These are phyloP conservation scores for Chalcis sispes DNA, from an alignment of 2,888 invertebrate species.

Conservation along the genomic window DNA sequence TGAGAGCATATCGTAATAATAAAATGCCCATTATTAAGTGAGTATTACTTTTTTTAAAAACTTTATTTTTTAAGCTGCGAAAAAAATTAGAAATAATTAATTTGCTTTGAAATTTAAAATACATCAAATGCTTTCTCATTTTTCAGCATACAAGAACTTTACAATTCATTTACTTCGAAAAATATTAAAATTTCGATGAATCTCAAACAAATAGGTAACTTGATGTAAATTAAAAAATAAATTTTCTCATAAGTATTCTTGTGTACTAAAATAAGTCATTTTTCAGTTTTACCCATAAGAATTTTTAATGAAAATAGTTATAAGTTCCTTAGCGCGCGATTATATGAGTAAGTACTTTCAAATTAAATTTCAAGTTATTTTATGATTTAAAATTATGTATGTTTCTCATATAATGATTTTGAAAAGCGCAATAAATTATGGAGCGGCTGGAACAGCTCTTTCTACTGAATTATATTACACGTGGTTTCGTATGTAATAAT, in stretches of 20 bases:
- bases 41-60: constrained; percentile 2
- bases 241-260: background rate
- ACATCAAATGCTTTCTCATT: too few species aligned
- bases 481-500: constrained; percentile 41
- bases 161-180: constrained; percentile 29
- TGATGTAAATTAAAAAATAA: background rate
- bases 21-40: constrained; percentile 35
- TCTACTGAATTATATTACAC: constrained; percentile 28
- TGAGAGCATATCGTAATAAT: background rate
- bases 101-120: too few species aligned
- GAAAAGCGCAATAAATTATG: constrained; percentile 52
- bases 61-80: background rate
- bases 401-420: constrained; percentile 4
- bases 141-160: constrained; percentile 40
- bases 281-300: constrained; percentile 44
- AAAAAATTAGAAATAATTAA: background rate
- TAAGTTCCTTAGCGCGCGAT: constrained; percentile 35
- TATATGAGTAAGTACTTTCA: constrained; percentile 41
- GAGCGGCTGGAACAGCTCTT: constrained; percentile 43
- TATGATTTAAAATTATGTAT: background rate
- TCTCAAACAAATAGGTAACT: constrained; percentile 40
- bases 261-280: background rate
- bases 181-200: constrained; percentile 21
- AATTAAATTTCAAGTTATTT: background rate
- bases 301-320: constrained; percentile 44